Evolutionary conservation across 1,140 invertebrate genomes (phyloP), one percentile per base, ranked within the genome.

Genomic region (Cotesia vestalis): DNA sequence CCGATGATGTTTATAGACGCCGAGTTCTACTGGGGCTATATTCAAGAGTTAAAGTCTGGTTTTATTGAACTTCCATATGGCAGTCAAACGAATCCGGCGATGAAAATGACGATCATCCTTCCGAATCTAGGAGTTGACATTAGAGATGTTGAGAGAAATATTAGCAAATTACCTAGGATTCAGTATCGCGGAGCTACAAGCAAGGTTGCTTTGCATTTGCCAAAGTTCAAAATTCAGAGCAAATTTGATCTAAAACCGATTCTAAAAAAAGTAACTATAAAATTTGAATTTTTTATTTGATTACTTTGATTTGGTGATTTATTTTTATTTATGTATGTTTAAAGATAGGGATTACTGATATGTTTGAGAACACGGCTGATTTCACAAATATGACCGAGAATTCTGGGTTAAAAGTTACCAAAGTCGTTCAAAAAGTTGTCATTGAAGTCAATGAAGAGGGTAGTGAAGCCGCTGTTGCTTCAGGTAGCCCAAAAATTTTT

Each of bases 41-140:
- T 88, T 66, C 78, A 85, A 0, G 52, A 40, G 2, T 77, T 92
- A 20, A 87, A 91, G 74, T 88, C 88, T 9, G 87, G 89, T 75
- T 88, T 90, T 0, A 76, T 94, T 4, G 91, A 93, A 82, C 73
- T 94, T 51, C 90, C 91, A 0, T 94, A 93, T 77, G 89, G n/a
- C 20, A 61, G 17, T 14, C 20, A 35, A 63, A 66, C 77, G 61
- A 81, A 86, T 61, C 79, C 81, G 3, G 77, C 82, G 66, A 66
- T 89, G 3, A 85, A 85, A 27, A 88, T 90, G 88, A 70, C 89
- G 11, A 82, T 90, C 38, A 73, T 91, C 4, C 72, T 91, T 69
- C 89, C 90, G 0, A 81, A 88, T 75, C 80, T 87, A 72, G 76
- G 79, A 1, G 81, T 84, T 6, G 89, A 88, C 0, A 69, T 90